These are phyloP conservation scores for Crocallis elinguaria DNA, from an alignment of 2,888 invertebrate species.

Conservation along the genomic window DNA sequence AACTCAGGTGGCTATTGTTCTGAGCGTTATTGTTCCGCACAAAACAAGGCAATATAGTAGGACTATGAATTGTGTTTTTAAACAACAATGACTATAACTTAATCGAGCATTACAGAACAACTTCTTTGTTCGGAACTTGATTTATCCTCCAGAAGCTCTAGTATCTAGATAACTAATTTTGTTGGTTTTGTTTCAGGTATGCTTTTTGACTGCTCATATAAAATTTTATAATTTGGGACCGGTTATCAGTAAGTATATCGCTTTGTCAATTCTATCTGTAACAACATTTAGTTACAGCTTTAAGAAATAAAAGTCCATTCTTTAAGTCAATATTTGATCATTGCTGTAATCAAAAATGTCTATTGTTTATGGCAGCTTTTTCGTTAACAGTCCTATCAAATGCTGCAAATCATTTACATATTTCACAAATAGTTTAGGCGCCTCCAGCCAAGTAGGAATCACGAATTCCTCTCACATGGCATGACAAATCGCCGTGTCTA, in stretches of 20 bases:
- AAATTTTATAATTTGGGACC: too few relatives aligned
- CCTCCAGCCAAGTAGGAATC: constrained; percentile 3
- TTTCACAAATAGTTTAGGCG: constrained; percentile 9
- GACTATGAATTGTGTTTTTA: constrained; percentile 38
- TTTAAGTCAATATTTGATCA: too few relatives aligned
- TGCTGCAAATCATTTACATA: background rate
- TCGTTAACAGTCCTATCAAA: background rate
- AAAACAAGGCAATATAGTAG: constrained; percentile 47
- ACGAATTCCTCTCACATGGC: constrained; percentile 29
- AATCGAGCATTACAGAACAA: constrained; percentile 29
- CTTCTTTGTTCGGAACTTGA: constrained; percentile 20
- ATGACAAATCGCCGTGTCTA: constrained; percentile 53
- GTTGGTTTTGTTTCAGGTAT: constrained; percentile 38
- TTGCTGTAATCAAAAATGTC: background rate
- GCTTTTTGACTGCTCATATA: constrained; percentile 13
- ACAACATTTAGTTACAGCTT: background rate
- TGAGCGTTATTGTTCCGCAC: constrained; percentile 48
- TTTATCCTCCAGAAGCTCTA: constrained; percentile 5
- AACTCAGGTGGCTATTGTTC: constrained; percentile 50
- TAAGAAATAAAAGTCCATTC: background rate
- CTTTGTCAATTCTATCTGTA: background rate
- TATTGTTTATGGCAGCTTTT: background rate
- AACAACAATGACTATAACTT: constrained; percentile 42
- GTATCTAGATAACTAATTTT: constrained; percentile 20
- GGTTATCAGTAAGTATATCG: constrained; percentile 20